Percentiles rank a stretch among this genome's conserved stretches.
Conservation (phyloP, 2,797 vertebrate genomes). For the Saxicola maurus region DNA sequence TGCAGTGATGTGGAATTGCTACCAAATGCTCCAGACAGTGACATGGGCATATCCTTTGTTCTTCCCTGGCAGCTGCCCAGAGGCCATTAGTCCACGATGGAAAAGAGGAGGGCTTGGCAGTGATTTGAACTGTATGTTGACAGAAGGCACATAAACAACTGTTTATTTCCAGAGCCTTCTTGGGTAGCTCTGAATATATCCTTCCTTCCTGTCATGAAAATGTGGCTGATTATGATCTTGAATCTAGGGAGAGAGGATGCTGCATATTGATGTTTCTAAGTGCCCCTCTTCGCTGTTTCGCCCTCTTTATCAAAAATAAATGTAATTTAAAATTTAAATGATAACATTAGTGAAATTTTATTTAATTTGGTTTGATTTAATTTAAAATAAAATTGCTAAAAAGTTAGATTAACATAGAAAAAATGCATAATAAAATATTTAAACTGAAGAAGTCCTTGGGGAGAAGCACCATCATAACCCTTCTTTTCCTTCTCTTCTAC, state of each 20-base stretch:
- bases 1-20: slow-evolving; percentile 25
- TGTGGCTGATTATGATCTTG: neutral
- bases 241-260: neutral
- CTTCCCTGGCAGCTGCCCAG: slow-evolving; percentile 52
- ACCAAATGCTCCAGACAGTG: slow-evolving; percentile 25
- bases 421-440: slow-evolving; percentile 33
- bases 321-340: slow-evolving; percentile 7
- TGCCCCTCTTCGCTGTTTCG: neutral
- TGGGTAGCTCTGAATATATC: neutral
- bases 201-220: neutral
- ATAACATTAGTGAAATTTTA: neutral
- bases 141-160: slow-evolving; percentile 42
- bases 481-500: neutral
- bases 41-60: slow-evolving; percentile 18
- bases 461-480: neutral
- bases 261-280: neutral
- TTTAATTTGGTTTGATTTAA: neutral
- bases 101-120: slow-evolving; percentile 45
- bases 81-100: slow-evolving; percentile 28
- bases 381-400: neutral
- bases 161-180: slow-evolving; percentile 30
- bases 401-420: neutral
- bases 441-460: neutral
- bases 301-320: neutral
- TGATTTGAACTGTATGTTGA: slow-evolving; percentile 15